Base-by-base conservation (phyloP, 2,888 invertebrate species). In the Panzeria rudis region DNA sequence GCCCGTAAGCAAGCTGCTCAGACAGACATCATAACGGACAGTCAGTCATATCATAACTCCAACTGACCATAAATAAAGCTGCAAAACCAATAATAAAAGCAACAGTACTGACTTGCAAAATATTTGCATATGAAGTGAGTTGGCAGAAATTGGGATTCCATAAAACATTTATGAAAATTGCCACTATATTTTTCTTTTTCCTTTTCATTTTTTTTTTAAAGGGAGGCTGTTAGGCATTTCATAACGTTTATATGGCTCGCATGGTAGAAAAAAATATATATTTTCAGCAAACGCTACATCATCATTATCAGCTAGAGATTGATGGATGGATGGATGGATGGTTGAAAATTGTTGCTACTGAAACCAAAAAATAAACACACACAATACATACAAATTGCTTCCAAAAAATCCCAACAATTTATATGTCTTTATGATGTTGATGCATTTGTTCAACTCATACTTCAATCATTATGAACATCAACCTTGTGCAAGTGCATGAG, bases 31-130 rank as follows among this genome's bases (percentile, higher is more conserved):
- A 54, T 0, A 68, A 25, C 32, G 15, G 29, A 8, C 35, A 23
- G 41, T 25, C 44, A 50, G 11, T 23, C 68, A 68, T 62, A 13
- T 71, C 78, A 79, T 79, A 71, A 79, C 17, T 64, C 17, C 62
- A 79, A 71, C 79, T 79, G 64, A 61, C 62, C 69, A 62, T 77
- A 72, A 76, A 83, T 76, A 71, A 76, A 77, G 41, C 35, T 69
- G 29, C 76, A 47, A 61, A 35, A 29, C 59, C 81, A 54, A 47
- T 76, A 75, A 32, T 35, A 59, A 29, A 38, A 61, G 41, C 68
- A 56, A 50, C 50, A 50, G n/a, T 20, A 41, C 15, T 20, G 25
- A 44, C 52, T 47, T 17, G 8, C 38, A 52, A 64, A 64, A 76
- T 76, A 66, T 76, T 66, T 76, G 7, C 54, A 64, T 64, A 54